These are phyloP conservation scores for Botia kubotai DNA, from an alignment of 2,797 vertebrate genomes.

Conservation along the genomic window DNA sequence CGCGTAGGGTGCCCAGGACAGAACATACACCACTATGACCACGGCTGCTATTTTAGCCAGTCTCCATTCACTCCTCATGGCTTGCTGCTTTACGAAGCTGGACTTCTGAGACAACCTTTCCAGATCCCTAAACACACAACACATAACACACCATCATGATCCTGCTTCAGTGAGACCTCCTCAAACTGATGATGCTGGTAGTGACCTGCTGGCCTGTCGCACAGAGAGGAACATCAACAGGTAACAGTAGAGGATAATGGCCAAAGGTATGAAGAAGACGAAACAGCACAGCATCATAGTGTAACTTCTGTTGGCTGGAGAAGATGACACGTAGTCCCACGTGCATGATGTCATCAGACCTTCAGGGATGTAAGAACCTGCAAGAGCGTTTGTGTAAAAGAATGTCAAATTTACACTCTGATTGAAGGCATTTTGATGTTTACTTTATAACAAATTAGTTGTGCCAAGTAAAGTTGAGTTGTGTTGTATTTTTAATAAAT, in stretches of 20 bases:
- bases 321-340: constrained; percentile 80
- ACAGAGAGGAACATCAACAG: constrained; percentile 79
- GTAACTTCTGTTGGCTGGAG: constrained; percentile 76
- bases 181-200: not conserved
- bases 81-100: constrained; percentile 75
- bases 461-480: too few relatives aligned
- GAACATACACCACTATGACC: constrained; percentile 85
- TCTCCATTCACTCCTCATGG: constrained; percentile 87
- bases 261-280: constrained; percentile 81
- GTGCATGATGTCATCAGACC: constrained; percentile 83
- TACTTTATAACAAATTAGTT: too few relatives aligned
- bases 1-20: constrained; percentile 90
- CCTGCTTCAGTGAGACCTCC: not conserved
- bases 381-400: not conserved
- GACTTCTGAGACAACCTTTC: constrained; percentile 82
- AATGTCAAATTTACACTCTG: not conserved
- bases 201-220: constrained; percentile 73
- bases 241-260: constrained; percentile 78
- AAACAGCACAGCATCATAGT: constrained; percentile 83
- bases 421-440: too few relatives aligned
- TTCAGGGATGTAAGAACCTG: constrained; percentile 82
- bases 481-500: too few relatives aligned
- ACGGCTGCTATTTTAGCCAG: constrained; percentile 90
- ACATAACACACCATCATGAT: not conserved
- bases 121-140: constrained; percentile 75